Evolutionary conservation across 2,113 vertebrate genomes (phyloP), one percentile per base, ranked within the genome.

Genomic region (Coptodon rendalli): DNA sequence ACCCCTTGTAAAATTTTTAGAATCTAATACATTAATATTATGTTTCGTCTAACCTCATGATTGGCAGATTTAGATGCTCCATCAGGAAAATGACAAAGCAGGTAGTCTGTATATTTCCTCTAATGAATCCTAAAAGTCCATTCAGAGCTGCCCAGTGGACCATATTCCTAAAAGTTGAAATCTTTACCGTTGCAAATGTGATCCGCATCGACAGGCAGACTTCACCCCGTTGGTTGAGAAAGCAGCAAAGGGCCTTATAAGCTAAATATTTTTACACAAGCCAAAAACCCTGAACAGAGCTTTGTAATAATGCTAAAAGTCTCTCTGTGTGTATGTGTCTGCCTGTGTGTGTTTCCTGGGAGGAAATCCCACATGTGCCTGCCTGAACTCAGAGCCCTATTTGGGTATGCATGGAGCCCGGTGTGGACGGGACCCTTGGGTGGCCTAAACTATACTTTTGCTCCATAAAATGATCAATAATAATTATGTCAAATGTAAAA

Each of bases 401-500:
- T 82, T 73, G 82, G 84, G 84, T 92, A 81, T 86, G 85, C 87
- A 85, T 68, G 17, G 73, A 94, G 87, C 50, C 81, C 14, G 2
- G 88, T 38, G 85, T 66, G 50, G 73, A 94, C 85, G 52, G 91
- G 93, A 86, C 95, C 92, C 94, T 76, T n/a, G 94, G 90, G 94
- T 91, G 87, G 86, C 86, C 91, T 94, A 93, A 95, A 95, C 76
- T 73, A 61, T 91, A 84, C 83, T 85, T 86, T 91, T 66, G 83
- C 93, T 87, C 91, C 94, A 92, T 95, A 93, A 94, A 95, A 94
- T 91, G 91, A 96, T 95, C 94, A 95, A 95, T 93, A 94, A 95
- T 94, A 92, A 94, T 89, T 90, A 90, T 93, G 92, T 96, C 95
- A 93, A 92, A 92, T 86, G 87, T 80, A 71, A 86, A 80, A 89